Base-by-base conservation (phyloP, 1,140 invertebrate genomes). In the Conus betulinus region DNA sequence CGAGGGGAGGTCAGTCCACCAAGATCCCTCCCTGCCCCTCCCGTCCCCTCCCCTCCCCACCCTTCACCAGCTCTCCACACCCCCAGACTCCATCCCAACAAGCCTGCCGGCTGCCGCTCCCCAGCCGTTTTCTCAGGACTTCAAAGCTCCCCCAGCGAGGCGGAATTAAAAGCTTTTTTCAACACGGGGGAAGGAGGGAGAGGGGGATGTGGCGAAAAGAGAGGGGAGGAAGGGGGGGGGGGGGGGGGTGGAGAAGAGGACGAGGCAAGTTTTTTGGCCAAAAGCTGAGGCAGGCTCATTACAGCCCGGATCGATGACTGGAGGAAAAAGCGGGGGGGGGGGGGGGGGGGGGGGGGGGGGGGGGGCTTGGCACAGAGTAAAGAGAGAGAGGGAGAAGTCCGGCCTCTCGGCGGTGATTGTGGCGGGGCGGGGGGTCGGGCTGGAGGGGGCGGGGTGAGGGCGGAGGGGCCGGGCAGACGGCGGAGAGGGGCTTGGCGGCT, bases 61-160 rank as follows among this genome's bases (percentile, higher is more conserved):
- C 57, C 8, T 11, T 15, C 57, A 60, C 57, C 57, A 60, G 57
- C 57, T 60, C 57, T 60, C 57, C 57, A 60, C 57, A 60, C 1
- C 15, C 57, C 51, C 81, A 53, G 5, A 11, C 55, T 83, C 57
- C 20, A 55, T 13, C 84, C n/a, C 74, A 74, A 67, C 84, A 85
- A 53, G 74, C 74, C 53, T 52, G 57, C 85, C 85, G 52, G 51
- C 85, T 87, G 85, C 39, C 52, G 71, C 51, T 87, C 74, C 74
- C 85, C 85, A 78, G 85, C 71, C 76, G 71, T 78, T 78, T 78
- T 87, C 85, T 57, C 85, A 87, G 71, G 85, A 87, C 85, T 87
- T 87, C 85, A 87, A 79, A 87, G 74, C 85, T 57, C 23, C 23
- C 53, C 71, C 85, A 20, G 85, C 51, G 74, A 87, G 51, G 85